Evolutionary conservation across 2,888 invertebrate genomes (phyloP).

Genomic region (Andrena bicolor): DNA sequence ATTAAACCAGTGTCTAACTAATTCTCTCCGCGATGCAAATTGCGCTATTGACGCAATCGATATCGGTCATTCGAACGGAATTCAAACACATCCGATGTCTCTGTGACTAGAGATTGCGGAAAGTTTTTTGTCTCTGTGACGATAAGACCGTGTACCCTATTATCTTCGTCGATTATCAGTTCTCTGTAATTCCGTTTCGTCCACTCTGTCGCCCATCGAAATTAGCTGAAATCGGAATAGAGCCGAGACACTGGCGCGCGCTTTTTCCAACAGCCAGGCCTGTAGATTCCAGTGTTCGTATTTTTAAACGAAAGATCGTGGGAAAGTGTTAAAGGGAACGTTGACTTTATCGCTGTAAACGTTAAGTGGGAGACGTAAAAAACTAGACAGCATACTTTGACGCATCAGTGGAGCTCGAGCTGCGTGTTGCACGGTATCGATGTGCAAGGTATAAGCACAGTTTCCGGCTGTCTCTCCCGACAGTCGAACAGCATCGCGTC

Average conservation of each 20-base stretch:
- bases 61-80: conserved; percentile 12
- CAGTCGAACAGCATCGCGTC: conserved; percentile 75
- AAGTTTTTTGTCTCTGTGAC: conserved; percentile 26
- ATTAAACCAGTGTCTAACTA: not conserved
- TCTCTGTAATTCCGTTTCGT: conserved; percentile 18
- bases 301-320: not conserved
- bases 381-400: conserved; percentile 42
- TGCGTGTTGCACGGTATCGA: conserved; percentile 58
- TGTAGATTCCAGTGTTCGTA: not conserved
- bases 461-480: conserved; percentile 82
- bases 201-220: not conserved
- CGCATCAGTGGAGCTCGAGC: conserved; percentile 31
- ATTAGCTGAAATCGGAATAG: conserved; percentile 3
- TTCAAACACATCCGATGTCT: not conserved
- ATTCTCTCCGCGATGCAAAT: conserved; percentile 17
- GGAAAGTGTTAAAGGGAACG: not conserved
- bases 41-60: not conserved
- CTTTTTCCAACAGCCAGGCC: too few species aligned
- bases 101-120: conserved; percentile 9
- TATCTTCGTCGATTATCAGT: conserved; percentile 15
- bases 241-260: not conserved
- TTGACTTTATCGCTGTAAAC: not conserved
- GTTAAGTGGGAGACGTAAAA: conserved; percentile 45
- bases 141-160: conserved; percentile 22
- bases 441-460: conserved; percentile 75